Conservation (phyloP, 2,797 vertebrate species). For the Botia almorhae region DNA sequence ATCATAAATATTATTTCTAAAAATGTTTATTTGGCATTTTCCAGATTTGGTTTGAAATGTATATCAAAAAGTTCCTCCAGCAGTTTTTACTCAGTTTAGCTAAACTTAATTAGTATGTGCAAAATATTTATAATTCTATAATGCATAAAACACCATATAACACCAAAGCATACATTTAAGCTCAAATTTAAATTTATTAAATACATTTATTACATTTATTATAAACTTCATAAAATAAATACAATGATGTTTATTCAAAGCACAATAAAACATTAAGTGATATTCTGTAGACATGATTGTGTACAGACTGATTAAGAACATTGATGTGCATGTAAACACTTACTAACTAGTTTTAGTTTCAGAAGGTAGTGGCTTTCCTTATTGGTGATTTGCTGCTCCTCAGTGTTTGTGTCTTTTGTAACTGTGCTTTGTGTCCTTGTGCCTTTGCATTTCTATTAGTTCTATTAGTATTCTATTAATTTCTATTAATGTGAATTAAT, state of each 20-base stretch:
- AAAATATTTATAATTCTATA: too few relatives aligned
- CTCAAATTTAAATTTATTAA: too few relatives aligned
- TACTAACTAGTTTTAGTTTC: slow-evolving; percentile 22
- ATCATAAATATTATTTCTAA: neutral
- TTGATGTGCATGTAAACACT: slow-evolving; percentile 40
- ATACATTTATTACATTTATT: too few relatives aligned
- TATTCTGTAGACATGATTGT: too few relatives aligned
- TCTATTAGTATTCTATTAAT: neutral
- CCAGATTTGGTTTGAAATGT: neutral
- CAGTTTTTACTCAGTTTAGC: neutral
- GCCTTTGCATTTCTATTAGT: slow-evolving; percentile 6
- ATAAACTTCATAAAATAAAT: too few relatives aligned
- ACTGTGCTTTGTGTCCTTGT: slow-evolving; percentile 23
- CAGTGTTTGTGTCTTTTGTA: slow-evolving; percentile 37
- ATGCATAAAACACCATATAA: too few relatives aligned
- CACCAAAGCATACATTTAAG: neutral
- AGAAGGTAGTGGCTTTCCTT: slow-evolving; percentile 15
- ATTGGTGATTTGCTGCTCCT: slow-evolving; percentile 34
- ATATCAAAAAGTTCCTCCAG: neutral
- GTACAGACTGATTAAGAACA: too few relatives aligned
- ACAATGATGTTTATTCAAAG: neutral
- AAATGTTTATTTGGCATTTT: neutral
- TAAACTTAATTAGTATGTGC: too few relatives aligned
- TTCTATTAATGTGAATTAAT: slow-evolving; percentile 12
- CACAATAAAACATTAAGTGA: neutral